Conservation (phyloP, 2,113 vertebrate species). For the Thalassoma bifasciatum region DNA sequence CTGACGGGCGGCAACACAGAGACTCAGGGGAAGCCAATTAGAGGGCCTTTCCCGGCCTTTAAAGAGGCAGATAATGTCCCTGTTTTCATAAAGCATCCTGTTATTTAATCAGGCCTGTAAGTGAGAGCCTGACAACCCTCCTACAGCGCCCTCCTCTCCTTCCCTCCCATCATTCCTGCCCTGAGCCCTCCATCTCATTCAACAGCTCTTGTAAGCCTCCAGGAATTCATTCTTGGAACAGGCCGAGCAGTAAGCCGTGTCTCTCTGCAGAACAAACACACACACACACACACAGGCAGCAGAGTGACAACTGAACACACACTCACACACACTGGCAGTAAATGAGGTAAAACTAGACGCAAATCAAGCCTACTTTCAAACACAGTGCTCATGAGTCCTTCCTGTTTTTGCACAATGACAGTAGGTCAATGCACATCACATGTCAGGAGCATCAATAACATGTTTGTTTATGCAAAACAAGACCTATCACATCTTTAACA, state of each 20-base stretch:
- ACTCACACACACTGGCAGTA: conserved; percentile 39
- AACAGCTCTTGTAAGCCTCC: conserved; percentile 80
- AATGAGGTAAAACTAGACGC: conserved; percentile 26
- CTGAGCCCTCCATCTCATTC: conserved; percentile 80
- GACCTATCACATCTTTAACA: not conserved
- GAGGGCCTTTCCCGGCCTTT: conserved; percentile 74
- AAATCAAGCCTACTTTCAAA: not conserved
- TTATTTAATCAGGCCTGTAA: conserved; percentile 83
- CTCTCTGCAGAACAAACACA: conserved; percentile 70
- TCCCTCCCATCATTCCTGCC: conserved; percentile 73
- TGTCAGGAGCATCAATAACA: not conserved
- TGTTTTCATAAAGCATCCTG: conserved; percentile 84
- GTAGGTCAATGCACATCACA: not conserved
- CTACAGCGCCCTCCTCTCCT: conserved; percentile 48
- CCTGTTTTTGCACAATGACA: not conserved
- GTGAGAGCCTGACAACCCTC: conserved; percentile 77
- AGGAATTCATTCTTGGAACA: conserved; percentile 80
- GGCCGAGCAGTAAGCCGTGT: conserved; percentile 68
- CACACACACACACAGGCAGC: conserved; percentile 23
- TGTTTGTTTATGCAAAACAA: conserved; percentile 19
- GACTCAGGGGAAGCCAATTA: conserved; percentile 73
- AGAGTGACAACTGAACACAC: conserved; percentile 25
- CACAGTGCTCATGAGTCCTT: not conserved
- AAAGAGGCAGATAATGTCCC: conserved; percentile 79
- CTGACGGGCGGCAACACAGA: conserved; percentile 46